Conservation (phyloP, 2,113 vertebrate genomes). For the Ceuthmochares aereus region DNA sequence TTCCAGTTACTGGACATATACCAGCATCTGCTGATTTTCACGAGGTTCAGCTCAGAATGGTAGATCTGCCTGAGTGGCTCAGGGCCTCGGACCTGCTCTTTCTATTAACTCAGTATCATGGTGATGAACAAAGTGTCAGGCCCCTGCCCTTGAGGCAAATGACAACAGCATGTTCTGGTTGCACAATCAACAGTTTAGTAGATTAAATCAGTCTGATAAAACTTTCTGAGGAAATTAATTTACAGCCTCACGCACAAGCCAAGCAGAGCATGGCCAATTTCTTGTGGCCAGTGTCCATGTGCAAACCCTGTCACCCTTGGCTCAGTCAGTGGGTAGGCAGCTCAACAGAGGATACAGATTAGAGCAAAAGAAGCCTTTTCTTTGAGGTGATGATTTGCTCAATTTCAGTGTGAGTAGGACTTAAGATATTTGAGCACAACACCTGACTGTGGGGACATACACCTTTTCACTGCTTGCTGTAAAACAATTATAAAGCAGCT, state of each 20-base stretch:
- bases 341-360: background rate
- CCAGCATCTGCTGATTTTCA: background rate
- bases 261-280: background rate
- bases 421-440: background rate
- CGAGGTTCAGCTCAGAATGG: background rate
- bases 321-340: background rate
- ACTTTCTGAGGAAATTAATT: slow-evolving; percentile 12
- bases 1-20: background rate
- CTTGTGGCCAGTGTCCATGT: background rate
- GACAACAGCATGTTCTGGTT: background rate
- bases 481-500: background rate
- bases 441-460: background rate
- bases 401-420: background rate
- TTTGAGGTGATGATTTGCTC: background rate
- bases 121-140: background rate
- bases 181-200: background rate
- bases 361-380: background rate
- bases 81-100: background rate
- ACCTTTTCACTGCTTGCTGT: background rate
- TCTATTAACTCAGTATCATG: background rate
- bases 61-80: background rate
- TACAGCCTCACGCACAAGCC: background rate
- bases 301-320: background rate
- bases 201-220: slow-evolving; percentile 9
- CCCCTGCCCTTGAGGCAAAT: background rate